Evolutionary conservation across 2,113 vertebrate species (phyloP).

Genomic region (Tetrao urogallus): DNA sequence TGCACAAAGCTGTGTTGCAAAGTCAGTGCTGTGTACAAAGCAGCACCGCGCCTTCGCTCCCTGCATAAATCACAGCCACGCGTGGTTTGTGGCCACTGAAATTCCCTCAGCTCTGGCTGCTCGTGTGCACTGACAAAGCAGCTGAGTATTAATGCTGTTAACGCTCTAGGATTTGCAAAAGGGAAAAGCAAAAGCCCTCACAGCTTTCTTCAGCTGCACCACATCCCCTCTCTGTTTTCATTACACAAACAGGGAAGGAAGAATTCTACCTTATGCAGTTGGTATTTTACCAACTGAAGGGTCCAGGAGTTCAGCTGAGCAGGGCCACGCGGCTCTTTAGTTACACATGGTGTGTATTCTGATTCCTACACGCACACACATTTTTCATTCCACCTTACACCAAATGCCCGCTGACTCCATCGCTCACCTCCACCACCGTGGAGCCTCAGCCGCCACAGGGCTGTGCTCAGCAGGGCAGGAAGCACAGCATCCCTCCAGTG

Average conservation of each 20-base stretch:
- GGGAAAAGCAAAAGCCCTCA: neutral
- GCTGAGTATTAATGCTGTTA: no score
- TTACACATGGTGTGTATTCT: accelerated
- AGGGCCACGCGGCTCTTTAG: no score
- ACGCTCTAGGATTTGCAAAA: neutral
- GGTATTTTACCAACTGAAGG: neutral
- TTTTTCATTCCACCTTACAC: neutral
- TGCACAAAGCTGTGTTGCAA: neutral
- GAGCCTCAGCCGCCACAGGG: neutral
- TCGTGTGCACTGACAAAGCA: neutral
- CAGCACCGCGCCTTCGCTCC: neutral
- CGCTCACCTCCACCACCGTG: neutral
- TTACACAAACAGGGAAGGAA: neutral
- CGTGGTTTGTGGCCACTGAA: neutral
- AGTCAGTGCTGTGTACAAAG: neutral
- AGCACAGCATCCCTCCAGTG: no score
- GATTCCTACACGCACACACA: accelerated
- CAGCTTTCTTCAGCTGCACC: neutral
- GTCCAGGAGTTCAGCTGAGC: neutral
- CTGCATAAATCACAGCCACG: accelerated
- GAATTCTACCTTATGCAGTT: neutral
- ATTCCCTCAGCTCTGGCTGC: neutral
- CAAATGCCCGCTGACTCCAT: neutral
- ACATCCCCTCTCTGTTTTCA: neutral
- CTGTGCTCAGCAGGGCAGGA: no score